A percentile compares a stretch with the other conserved stretches of the same genome.
Evolutionary conservation across 2,113 vertebrate species (phyloP).

Genomic region (Laticauda laticaudata): DNA sequence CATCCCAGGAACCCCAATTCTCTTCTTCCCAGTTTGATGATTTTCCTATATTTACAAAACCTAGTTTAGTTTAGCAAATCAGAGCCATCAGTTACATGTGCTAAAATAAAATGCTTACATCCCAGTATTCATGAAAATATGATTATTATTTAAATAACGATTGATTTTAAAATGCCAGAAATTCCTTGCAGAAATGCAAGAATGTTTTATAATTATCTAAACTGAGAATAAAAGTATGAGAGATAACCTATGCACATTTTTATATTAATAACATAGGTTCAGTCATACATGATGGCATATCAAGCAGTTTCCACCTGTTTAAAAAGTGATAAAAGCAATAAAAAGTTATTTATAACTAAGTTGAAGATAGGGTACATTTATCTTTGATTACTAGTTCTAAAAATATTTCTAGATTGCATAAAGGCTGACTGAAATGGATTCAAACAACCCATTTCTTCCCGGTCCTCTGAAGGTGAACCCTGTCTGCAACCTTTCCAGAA

Average conservation of each 20-base stretch:
- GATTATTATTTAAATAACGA: background rate
- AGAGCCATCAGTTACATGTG: background rate
- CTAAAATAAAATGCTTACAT: background rate
- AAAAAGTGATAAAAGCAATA: background rate
- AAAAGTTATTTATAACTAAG: background rate
- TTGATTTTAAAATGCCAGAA: background rate
- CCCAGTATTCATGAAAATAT: background rate
- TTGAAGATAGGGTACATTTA: background rate
- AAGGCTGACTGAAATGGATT: background rate
- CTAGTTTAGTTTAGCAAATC: constrained; percentile 2
- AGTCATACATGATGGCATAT: background rate
- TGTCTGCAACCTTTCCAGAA: background rate
- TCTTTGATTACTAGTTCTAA: background rate
- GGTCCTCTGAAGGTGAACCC: background rate
- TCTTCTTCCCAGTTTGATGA: constrained; percentile 77
- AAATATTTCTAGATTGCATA: background rate
- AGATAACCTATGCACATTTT: background rate
- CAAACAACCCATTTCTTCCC: background rate
- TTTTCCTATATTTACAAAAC: constrained; percentile 64
- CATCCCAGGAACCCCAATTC: constrained; percentile 81
- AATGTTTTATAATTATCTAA: background rate
- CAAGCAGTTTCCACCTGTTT: background rate
- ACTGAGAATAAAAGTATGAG: background rate
- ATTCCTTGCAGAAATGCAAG: background rate
- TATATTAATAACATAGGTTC: background rate